Percentiles rank a stretch among this genome's conserved stretches.
These are phyloP conservation scores for Eupeodes luniger DNA, from an alignment of 2,888 invertebrate genomes.

Conservation along the genomic window DNA sequence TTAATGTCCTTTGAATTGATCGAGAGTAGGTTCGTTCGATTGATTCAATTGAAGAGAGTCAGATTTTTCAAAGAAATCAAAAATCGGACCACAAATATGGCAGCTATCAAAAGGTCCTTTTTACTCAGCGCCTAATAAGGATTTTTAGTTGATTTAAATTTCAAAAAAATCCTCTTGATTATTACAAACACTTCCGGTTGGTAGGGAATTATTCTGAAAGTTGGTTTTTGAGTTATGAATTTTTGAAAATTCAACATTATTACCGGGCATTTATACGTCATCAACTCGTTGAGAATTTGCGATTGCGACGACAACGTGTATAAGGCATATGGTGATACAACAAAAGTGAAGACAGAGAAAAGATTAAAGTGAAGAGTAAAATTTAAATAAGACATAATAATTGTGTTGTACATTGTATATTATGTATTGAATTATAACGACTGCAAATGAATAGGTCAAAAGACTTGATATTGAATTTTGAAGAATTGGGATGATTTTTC, in stretches of 20 bases:
- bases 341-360: background rate
- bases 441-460: constrained; percentile 6
- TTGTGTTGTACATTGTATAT: background rate
- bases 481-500: background rate
- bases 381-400: background rate
- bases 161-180: background rate
- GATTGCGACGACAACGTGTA: no score
- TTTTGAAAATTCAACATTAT: constrained; percentile 27
- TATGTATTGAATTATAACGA: background rate
- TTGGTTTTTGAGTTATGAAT: constrained; percentile 1
- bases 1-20: constrained; percentile 56
- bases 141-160: constrained; percentile 12
- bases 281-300: constrained; percentile 1
- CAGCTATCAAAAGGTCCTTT: constrained; percentile 52
- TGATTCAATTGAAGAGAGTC: constrained; percentile 50
- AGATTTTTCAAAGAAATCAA: constrained; percentile 49
- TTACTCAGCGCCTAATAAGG: constrained; percentile 18
- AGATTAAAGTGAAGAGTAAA: constrained; percentile 1
- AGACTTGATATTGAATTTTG: background rate
- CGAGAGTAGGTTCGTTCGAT: background rate
- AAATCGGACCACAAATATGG: constrained; percentile 22
- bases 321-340: background rate
- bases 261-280: background rate
- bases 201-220: background rate
- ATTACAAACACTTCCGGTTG: background rate